Evolutionary conservation across 2,113 vertebrate genomes (phyloP), one percentile per base, ranked within the genome.

Genomic region (Hyaena hyaena): DNA sequence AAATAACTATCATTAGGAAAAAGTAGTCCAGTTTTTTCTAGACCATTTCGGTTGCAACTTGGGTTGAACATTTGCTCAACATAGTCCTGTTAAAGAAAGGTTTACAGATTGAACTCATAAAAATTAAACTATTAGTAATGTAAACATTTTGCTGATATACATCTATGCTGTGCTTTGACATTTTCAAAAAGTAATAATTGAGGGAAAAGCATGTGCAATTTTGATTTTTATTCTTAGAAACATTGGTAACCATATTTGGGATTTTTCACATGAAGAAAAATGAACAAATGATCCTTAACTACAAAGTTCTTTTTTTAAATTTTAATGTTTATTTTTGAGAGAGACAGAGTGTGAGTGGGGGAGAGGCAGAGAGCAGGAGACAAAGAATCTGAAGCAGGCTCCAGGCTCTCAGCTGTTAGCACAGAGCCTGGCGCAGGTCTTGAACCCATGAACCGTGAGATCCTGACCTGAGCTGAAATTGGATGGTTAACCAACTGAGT

Each of bases 201-300:
- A 71, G 39, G 58, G 43, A 91, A 95, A 79, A 88, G 12, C 33
- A 91, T 3, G 45, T 55, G 39, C 17, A 80, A 86, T 69, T 85
- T 94, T 88, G 35, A 86, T 88, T 96, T 90, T 92, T 31, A 86
- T 96, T 95, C n/a, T 95, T 87, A 96, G 66, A 86, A 85, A 61
- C 9, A 35, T 55, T 55, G 35, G 65, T 73, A 92, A 35, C 63
- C 90, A 73, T 93, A 53, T 91, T 93, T 95, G 10, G 7, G 76
- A 92, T 80, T 93, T 10, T 9, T 28, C 48, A 63, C 73, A 19
- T 94, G 9, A 55, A 83, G 50, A 65, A 77, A 48, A 76, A 23
- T 43, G 43, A 74, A 48, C 10, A 82, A 50, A 50, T 76, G 63
- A n/a, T 58, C 7, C 23, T 31, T 65, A 79, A 69, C 39, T 55